Conservation (phyloP, 2,888 invertebrate species). For the Himalopsyche kuldschensis region DNA sequence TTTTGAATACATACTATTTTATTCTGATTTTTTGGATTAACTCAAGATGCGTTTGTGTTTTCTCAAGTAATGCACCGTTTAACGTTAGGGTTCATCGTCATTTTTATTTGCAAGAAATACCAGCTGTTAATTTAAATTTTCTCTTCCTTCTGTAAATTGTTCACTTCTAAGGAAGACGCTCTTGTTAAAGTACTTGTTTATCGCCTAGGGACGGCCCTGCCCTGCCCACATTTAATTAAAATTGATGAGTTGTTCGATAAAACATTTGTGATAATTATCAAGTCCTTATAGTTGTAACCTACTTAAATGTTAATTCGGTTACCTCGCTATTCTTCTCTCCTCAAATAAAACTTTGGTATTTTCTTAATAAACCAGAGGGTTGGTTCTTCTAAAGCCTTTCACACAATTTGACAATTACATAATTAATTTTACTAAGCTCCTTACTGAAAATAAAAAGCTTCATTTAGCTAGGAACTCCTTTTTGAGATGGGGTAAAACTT, state of each 20-base stretch:
- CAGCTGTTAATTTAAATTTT: neutral
- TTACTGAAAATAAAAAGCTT: constrained; percentile 1
- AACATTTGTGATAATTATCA: constrained; percentile 28
- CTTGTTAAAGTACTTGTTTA: neutral
- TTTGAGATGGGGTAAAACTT: neutral
- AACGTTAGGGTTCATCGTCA: neutral
- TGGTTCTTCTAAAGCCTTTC: neutral
- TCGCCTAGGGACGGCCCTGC: neutral
- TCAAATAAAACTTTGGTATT: neutral
- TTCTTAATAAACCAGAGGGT: neutral
- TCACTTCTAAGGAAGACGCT: neutral
- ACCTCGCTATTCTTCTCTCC: neutral
- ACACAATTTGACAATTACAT: constrained; percentile 7
- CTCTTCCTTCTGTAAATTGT: neutral
- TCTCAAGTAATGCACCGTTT: too few species aligned
- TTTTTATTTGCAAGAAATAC: neutral
- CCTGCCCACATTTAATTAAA: constrained; percentile 26
- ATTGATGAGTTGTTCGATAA: constrained; percentile 33
- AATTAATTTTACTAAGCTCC: constrained; percentile 2
- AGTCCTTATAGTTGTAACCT: constrained; percentile 22
- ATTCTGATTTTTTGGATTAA: too few species aligned
- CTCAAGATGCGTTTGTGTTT: too few species aligned
- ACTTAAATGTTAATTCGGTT: neutral
- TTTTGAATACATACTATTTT: too few species aligned
- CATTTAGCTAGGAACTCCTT: neutral